Conservation (phyloP, 2,888 invertebrate species). For the Drosophila pseudotakahashii region DNA sequence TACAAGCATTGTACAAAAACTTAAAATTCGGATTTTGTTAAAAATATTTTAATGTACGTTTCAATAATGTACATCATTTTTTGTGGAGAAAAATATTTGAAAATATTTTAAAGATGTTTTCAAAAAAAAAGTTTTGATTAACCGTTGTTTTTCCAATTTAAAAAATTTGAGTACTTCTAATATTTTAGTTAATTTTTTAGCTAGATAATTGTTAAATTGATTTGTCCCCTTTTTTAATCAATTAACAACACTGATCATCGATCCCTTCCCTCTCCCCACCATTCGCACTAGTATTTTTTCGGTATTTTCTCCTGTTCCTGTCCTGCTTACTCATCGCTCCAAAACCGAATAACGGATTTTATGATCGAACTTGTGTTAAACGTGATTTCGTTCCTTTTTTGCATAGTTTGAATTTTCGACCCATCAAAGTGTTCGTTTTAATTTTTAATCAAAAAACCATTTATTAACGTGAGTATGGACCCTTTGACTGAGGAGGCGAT, state of each 20-base stretch:
- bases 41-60: no score
- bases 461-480: conserved; percentile 15
- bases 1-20: no score
- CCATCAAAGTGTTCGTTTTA: conserved; percentile 35
- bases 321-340: conserved; percentile 44
- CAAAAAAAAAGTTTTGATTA: no score
- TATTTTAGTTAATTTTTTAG: no score
- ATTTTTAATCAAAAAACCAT: conserved; percentile 15
- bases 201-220: no score
- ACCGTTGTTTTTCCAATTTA: no score
- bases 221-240: no score
- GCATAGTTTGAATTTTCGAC: conserved; percentile 26
- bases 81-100: no score
- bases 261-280: not conserved
- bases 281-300: conserved; percentile 3
- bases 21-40: no score
- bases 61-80: no score
- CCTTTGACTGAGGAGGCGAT: not conserved
- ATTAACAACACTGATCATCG: not conserved
- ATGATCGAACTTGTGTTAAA: conserved; percentile 52
- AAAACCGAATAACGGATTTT: conserved; percentile 58
- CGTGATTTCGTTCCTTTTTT: conserved; percentile 60
- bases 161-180: no score
- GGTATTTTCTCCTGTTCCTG: conserved; percentile 23
- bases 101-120: no score